phyloP scores from a whole-genome alignment of 1,140 invertebrate species.

The Pantala flavescens region DNA sequence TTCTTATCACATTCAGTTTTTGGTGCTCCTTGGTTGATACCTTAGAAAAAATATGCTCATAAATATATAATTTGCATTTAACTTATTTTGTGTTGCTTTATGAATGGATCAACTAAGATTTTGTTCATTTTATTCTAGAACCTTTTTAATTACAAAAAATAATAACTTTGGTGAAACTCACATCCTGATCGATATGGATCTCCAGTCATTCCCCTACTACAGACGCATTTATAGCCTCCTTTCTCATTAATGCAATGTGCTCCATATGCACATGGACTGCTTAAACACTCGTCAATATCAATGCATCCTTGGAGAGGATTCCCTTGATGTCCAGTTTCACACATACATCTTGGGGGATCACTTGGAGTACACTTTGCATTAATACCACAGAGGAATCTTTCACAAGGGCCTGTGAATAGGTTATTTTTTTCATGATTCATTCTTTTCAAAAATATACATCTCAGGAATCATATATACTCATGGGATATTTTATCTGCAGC shows the following conservation, averaged over 20 bases:
- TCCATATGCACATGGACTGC: slow-evolving; percentile 69
- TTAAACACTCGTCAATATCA: slow-evolving; percentile 70
- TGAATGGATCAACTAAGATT: too few species aligned
- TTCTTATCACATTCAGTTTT: slow-evolving; percentile 56
- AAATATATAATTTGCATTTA: too few species aligned
- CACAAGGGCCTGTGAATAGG: slow-evolving; percentile 52
- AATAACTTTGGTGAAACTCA: slow-evolving; percentile 36
- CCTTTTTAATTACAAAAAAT: too few species aligned
- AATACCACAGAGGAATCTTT: slow-evolving; percentile 79
- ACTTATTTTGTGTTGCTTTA: too few species aligned
- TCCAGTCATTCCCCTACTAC: slow-evolving; percentile 65
- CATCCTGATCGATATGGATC: slow-evolving; percentile 76
- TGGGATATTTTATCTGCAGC: too few species aligned
- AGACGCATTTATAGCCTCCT: slow-evolving; percentile 73
- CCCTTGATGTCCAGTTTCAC: slow-evolving; percentile 69
- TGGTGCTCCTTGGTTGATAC: slow-evolving; percentile 24
- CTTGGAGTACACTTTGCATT: slow-evolving; percentile 84
- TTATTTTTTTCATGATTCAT: not conserved
- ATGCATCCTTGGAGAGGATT: slow-evolving; percentile 71
- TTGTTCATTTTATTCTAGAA: too few species aligned
- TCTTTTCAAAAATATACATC: too few species aligned
- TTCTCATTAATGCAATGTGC: slow-evolving; percentile 79
- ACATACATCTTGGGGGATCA: slow-evolving; percentile 80
- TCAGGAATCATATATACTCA: too few species aligned
- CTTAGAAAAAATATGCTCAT: not conserved